Percentiles rank a stretch among this genome's conserved stretches.
Conservation (phyloP, 64 coral and sea anemone genomes). For the Pocillopora damicornis region DNA sequence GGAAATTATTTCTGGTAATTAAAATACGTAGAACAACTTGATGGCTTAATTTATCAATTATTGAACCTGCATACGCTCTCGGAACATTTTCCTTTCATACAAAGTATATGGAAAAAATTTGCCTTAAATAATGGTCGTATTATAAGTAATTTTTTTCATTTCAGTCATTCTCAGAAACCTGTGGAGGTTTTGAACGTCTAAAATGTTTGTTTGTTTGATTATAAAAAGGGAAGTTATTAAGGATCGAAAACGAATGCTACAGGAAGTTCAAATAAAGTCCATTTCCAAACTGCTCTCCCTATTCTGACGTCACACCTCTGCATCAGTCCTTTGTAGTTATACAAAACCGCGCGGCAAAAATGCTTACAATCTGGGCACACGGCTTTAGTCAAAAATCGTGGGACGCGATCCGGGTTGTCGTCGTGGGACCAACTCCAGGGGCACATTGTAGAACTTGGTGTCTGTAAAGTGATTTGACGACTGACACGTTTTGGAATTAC, state of each 20-base stretch:
- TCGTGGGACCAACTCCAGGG: conserved; percentile 50
- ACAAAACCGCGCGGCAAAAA: conserved; percentile 35
- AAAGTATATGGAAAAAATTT: no score
- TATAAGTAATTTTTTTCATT: no score
- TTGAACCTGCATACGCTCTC: no score
- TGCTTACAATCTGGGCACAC: conserved; percentile 35
- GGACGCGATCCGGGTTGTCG: conserved; percentile 32
- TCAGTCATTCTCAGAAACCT: not conserved
- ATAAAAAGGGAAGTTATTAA: not conserved
- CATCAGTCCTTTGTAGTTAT: conserved; percentile 19
- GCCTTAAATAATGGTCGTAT: no score
- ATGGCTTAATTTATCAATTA: no score
- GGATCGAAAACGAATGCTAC: not conserved
- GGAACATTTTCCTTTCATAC: no score
- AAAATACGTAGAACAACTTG: no score
- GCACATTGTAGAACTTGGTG: conserved; percentile 16
- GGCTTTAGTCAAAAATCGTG: conserved; percentile 51
- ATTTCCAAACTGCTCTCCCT: conserved; percentile 48
- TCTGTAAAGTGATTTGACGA: not conserved
- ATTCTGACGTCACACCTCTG: conserved; percentile 42
- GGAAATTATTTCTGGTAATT: no score
- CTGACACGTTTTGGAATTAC: not conserved
- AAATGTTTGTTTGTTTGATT: no score
- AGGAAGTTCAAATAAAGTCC: not conserved
- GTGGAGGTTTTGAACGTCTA: no score